phyloP scores from a whole-genome alignment of 2,797 vertebrate genomes.

The Cuculus canorus region DNA sequence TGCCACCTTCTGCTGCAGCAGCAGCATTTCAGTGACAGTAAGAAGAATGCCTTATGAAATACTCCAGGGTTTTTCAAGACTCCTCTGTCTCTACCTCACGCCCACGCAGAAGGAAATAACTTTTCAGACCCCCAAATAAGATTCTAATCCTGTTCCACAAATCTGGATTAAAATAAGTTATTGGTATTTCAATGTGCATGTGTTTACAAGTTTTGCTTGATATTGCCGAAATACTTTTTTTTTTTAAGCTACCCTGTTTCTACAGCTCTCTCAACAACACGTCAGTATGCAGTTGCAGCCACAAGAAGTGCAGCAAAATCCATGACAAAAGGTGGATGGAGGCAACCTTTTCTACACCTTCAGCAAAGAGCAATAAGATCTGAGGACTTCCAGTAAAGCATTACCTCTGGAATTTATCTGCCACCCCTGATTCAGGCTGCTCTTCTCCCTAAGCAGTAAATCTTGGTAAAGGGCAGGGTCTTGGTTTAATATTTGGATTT shows the following conservation, averaged over 20 bases:
- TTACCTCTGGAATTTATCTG: not conserved
- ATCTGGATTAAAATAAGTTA: not conserved
- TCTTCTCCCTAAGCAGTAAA: not conserved
- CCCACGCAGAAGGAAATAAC: not conserved
- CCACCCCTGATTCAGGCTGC: not conserved
- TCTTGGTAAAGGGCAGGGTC: not conserved
- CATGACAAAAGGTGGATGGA: not conserved
- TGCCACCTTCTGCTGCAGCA: not conserved
- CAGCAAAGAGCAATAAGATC: not conserved
- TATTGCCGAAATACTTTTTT: not conserved
- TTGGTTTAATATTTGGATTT: rapidly evolving
- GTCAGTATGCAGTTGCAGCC: not conserved
- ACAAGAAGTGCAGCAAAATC: not conserved
- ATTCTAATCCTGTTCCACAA: not conserved
- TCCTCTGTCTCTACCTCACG: not conserved
- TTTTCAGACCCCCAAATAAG: not conserved
- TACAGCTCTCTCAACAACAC: not conserved
- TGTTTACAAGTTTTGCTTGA: not conserved
- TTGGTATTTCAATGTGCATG: not conserved
- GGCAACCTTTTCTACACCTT: not conserved
- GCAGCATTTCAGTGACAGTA: not conserved
- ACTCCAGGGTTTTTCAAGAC: not conserved
- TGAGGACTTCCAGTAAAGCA: not conserved
- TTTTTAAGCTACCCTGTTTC: not conserved
- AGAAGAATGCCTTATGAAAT: not conserved